phyloP scores from a whole-genome alignment of 2,888 invertebrate genomes.

The Macropis europaea region DNA sequence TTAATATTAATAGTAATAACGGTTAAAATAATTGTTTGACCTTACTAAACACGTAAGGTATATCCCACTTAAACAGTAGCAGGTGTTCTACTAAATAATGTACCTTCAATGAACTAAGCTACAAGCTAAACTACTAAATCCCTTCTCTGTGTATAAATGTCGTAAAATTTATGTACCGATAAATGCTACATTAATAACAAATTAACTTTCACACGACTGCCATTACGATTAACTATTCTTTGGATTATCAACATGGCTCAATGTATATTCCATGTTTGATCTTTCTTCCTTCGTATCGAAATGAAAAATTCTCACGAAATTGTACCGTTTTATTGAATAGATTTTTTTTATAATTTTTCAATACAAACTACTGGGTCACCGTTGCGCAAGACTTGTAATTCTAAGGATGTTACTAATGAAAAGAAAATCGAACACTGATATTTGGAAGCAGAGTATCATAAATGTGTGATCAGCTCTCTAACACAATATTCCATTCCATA shows the following conservation, averaged over 20 bases:
- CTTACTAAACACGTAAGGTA: conserved; percentile 47
- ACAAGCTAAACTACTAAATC: conserved; percentile 56
- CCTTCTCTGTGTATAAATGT: conserved; percentile 63
- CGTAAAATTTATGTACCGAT: conserved; percentile 60
- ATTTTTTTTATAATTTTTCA: conserved; percentile 28
- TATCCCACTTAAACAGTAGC: conserved; percentile 63
- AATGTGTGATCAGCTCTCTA: conserved; percentile 34
- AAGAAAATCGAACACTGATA: conserved; percentile 14
- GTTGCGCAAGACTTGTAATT: conserved; percentile 29
- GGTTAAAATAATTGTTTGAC: conserved; percentile 50
- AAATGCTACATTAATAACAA: conserved; percentile 51
- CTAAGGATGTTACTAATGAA: neutral
- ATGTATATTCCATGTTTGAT: conserved; percentile 19
- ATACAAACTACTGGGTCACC: conserved; percentile 29
- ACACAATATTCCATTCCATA: conserved; percentile 38
- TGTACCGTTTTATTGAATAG: conserved; percentile 21
- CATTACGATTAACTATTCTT: conserved; percentile 59
- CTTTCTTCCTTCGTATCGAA: conserved; percentile 35
- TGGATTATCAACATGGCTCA: conserved; percentile 33
- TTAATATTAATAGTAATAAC: conserved; percentile 60
- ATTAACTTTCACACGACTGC: conserved; percentile 60
- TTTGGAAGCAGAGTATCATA: conserved; percentile 14
- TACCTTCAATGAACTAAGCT: conserved; percentile 62
- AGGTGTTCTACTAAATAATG: conserved; percentile 64
- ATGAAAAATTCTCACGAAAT: conserved; percentile 18